These are phyloP conservation scores for Orius insidiosus DNA, from an alignment of 1,140 invertebrate genomes.

Conservation along the genomic window DNA sequence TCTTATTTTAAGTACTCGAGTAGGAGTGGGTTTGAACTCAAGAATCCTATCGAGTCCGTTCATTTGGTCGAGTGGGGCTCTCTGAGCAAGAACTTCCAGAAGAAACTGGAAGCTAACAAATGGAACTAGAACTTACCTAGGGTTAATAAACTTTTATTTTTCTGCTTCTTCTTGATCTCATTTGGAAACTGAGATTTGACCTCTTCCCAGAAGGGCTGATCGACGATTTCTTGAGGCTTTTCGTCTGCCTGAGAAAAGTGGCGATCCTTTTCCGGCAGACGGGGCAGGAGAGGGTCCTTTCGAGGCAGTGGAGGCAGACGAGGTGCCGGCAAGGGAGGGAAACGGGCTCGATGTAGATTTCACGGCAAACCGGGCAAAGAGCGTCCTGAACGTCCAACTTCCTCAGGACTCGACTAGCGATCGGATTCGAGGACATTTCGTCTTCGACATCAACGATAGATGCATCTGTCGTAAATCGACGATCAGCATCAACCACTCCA, in stretches of 20 bases:
- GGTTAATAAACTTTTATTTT: too few relatives aligned
- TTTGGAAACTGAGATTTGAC: conserved; percentile 45
- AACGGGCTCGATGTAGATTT: conserved; percentile 57
- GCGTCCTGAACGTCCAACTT: conserved; percentile 29
- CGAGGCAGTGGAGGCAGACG: conserved; percentile 55
- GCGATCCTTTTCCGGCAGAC: conserved; percentile 56
- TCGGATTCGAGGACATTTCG: too few relatives aligned
- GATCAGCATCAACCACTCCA: too few relatives aligned
- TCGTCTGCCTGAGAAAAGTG: conserved; percentile 51
- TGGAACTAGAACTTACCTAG: too few relatives aligned
- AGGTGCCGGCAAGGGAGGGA: conserved; percentile 60
- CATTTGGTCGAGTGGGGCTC: too few relatives aligned
- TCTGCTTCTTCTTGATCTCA: conserved; percentile 36
- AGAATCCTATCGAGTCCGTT: too few relatives aligned
- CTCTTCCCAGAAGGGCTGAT: conserved; percentile 46
- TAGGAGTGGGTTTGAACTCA: too few relatives aligned
- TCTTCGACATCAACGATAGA: too few relatives aligned
- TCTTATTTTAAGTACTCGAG: too few relatives aligned
- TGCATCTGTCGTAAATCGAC: too few relatives aligned
- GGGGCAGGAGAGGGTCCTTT: conserved; percentile 54
- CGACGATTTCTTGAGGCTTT: conserved; percentile 48
- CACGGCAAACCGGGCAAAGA: conserved; percentile 51
- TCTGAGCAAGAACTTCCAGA: too few relatives aligned
- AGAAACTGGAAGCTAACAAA: too few relatives aligned
- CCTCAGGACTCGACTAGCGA: not conserved